Evolutionary conservation across 2,888 invertebrate genomes (phyloP).

Genomic region (Drepana falcataria): DNA sequence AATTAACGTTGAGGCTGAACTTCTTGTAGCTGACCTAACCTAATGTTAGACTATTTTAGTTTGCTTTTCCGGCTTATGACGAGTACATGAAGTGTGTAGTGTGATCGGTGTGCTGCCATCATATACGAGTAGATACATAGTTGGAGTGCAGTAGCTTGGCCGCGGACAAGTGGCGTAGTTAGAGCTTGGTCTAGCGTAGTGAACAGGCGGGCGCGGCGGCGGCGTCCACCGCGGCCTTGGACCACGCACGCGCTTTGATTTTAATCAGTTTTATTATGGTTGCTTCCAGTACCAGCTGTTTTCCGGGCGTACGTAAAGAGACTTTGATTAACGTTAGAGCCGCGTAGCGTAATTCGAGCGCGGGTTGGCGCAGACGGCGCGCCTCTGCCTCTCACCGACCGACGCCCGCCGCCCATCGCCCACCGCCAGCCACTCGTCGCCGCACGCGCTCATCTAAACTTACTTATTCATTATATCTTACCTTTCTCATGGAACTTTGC

Average conservation of each 20-base stretch:
- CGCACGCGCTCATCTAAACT: conserved; percentile 31
- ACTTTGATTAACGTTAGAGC: conserved; percentile 52
- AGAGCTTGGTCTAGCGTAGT: conserved; percentile 33
- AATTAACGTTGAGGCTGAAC: conserved; percentile 5
- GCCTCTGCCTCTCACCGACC: conserved; percentile 13
- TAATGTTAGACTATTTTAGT: conserved; percentile 17
- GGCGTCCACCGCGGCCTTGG: conserved; percentile 28
- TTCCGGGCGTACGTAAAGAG: conserved; percentile 81
- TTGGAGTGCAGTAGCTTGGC: background rate
- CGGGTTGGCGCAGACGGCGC: conserved; percentile 33
- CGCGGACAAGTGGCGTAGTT: conserved; percentile 16
- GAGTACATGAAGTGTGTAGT: conserved; percentile 22
- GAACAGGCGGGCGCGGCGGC: conserved; percentile 46
- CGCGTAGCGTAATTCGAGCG: conserved; percentile 48
- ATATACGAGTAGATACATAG: conserved; percentile 9
- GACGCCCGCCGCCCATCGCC: conserved; percentile 15
- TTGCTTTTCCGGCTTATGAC: conserved; percentile 25
- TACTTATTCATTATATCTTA: conserved; percentile 34
- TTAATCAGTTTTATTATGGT: conserved; percentile 65
- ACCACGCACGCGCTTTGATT: conserved; percentile 41
- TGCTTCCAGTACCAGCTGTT: conserved; percentile 83
- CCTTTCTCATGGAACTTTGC: conserved; percentile 6
- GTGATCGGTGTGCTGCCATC: conserved; percentile 9
- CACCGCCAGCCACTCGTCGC: conserved; percentile 24
- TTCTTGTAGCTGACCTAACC: conserved; percentile 15